Evolutionary conservation across 2,888 invertebrate species (phyloP).

Genomic region (Itoplectis maculator): DNA sequence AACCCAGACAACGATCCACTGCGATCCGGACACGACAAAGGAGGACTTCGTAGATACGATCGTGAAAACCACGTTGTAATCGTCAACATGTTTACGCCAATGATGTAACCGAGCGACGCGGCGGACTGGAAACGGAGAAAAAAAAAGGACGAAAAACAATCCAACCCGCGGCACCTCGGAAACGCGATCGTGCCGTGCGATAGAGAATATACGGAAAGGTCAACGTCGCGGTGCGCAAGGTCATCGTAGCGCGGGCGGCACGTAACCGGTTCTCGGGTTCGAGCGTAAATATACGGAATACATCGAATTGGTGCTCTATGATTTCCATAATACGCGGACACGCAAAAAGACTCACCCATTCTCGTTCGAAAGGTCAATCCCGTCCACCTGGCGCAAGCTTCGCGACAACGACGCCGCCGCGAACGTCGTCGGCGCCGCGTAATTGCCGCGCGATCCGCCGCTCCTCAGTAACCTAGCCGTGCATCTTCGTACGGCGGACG

Average conservation of each 20-base stretch:
- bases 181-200: background rate
- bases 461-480: conserved; percentile 51
- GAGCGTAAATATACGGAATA: conserved; percentile 9
- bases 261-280: conserved; percentile 12
- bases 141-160: conserved; percentile 18
- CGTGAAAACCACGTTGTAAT: conserved; percentile 65
- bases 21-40: conserved; percentile 68
- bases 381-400: background rate
- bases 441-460: conserved; percentile 49
- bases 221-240: conserved; percentile 6
- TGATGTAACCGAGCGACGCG: background rate
- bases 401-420: conserved; percentile 26
- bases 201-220: background rate
- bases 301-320: background rate
- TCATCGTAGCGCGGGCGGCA: background rate
- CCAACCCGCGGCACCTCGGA: background rate
- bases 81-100: background rate
- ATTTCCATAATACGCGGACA: background rate
- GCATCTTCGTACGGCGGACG: conserved; percentile 52
- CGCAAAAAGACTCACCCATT: conserved; percentile 49
- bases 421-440: background rate
- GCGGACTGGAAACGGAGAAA: too few species aligned
- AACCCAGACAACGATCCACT: conserved; percentile 75
- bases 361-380: conserved; percentile 17
- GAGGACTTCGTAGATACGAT: conserved; percentile 73